A percentile compares a stretch with the other conserved stretches of the same genome.
phyloP scores from a whole-genome alignment of 2,797 vertebrate species.

The Podarcis siculus region DNA sequence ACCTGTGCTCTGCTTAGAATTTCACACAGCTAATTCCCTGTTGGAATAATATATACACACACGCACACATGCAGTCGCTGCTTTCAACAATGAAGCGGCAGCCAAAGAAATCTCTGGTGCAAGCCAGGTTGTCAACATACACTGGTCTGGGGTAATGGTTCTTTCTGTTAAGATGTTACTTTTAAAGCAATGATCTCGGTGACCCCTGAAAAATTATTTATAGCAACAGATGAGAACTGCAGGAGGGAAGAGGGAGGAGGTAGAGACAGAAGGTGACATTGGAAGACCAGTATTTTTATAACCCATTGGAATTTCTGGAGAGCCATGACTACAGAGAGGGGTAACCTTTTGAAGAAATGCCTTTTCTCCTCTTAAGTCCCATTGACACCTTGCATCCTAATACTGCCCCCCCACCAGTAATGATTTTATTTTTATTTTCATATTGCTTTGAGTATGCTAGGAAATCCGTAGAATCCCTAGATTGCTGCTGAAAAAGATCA shows the following conservation, averaged over 20 bases:
- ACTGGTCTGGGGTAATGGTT: neutral
- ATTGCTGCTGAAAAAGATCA: too few relatives aligned
- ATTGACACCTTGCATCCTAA: neutral
- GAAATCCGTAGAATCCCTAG: neutral
- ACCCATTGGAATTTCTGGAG: constrained; percentile 11
- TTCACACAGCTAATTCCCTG: neutral
- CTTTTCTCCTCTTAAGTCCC: neutral
- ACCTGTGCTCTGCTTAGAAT: too few relatives aligned
- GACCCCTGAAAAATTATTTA: constrained; percentile 19
- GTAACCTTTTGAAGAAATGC: neutral
- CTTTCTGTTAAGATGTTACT: constrained; percentile 10
- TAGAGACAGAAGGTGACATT: neutral
- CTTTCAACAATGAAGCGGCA: neutral
- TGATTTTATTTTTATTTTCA: neutral
- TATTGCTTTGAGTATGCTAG: neutral
- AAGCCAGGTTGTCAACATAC: neutral
- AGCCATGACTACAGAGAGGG: neutral
- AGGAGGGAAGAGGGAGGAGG: neutral
- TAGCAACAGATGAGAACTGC: constrained; percentile 5
- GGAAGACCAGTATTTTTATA: constrained; percentile 10
- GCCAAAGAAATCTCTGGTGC: neutral
- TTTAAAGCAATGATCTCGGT: constrained; percentile 10
- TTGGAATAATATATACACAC: neutral
- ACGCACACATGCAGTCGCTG: neutral
- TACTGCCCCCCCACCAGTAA: neutral